These are phyloP conservation scores for Notolabrus celidotus DNA, from an alignment of 2,797 vertebrate genomes.

Conservation along the genomic window DNA sequence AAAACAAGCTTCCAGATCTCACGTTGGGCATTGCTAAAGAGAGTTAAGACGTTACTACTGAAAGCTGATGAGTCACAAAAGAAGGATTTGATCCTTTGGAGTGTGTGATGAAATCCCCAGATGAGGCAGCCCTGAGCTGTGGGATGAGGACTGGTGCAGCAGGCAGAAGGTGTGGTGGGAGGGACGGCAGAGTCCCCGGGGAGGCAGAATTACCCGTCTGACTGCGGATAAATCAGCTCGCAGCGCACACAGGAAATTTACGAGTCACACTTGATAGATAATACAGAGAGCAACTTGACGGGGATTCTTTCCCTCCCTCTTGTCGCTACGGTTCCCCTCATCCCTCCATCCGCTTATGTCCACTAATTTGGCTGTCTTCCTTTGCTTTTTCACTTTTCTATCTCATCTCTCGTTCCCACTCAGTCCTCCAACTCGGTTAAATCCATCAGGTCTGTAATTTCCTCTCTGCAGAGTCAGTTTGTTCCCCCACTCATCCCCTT, in stretches of 20 bases:
- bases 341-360: conserved; percentile 40
- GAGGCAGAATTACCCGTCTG: conserved; percentile 73
- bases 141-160: conserved; percentile 12
- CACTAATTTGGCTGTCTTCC: conserved; percentile 50
- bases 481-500: conserved; percentile 35
- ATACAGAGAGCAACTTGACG: conserved; percentile 57
- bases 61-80: conserved; percentile 1
- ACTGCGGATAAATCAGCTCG: conserved; percentile 75
- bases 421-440: conserved; percentile 33
- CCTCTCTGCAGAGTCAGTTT: conserved; percentile 41
- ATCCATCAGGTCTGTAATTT: conserved; percentile 55
- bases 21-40: not conserved
- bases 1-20: not conserved
- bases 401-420: conserved; percentile 36
- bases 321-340: conserved; percentile 20
- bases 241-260: conserved; percentile 70
- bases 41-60: not conserved
- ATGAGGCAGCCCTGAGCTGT: not conserved
- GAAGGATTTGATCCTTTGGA: not conserved
- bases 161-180: conserved; percentile 23
- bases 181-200: conserved; percentile 40
- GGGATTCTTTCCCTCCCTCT: conserved; percentile 23
- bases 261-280: conserved; percentile 79
- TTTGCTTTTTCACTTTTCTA: conserved; percentile 39
- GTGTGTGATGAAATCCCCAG: not conserved